A percentile compares a stretch with the other conserved stretches of the same genome.
These are phyloP conservation scores for Agraylea sexmaculata DNA, from an alignment of 1,140 invertebrate genomes.

Conservation along the genomic window DNA sequence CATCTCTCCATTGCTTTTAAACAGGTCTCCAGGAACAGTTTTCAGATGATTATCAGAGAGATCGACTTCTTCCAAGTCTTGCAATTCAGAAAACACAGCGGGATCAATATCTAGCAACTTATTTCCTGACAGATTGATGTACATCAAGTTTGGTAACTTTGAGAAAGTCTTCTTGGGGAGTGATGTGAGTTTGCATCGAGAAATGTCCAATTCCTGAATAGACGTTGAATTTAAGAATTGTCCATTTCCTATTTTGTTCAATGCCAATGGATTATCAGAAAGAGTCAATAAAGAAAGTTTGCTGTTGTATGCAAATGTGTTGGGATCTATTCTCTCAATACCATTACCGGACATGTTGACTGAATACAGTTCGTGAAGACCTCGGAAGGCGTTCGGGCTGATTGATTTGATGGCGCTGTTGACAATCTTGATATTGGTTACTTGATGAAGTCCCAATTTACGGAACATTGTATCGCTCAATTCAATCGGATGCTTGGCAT, in stretches of 20 bases:
- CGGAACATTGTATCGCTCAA: conserved; percentile 43
- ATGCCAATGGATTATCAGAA: conserved; percentile 51
- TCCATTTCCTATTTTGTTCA: conserved; percentile 28
- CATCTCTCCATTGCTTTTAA: conserved; percentile 44
- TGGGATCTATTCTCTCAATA: conserved; percentile 47
- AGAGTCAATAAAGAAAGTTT: conserved; percentile 53
- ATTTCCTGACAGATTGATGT: conserved; percentile 52
- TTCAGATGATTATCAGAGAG: conserved; percentile 50
- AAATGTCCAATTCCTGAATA: conserved; percentile 53
- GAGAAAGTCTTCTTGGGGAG: conserved; percentile 46
- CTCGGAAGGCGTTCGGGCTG: conserved; percentile 49
- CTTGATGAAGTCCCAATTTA: conserved; percentile 42
- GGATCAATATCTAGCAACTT: conserved; percentile 47
- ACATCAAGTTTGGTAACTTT: conserved; percentile 47
- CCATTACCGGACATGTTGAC: conserved; percentile 55
- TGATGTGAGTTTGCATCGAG: conserved; percentile 48
- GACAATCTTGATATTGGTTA: conserved; percentile 45
- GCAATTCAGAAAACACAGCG: conserved; percentile 43
- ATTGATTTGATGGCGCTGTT: conserved; percentile 43
- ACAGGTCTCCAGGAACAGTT: conserved; percentile 44
- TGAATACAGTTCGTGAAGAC: conserved; percentile 48
- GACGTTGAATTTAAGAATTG: conserved; percentile 46
- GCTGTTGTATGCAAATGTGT: conserved; percentile 52
- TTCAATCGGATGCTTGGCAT: conserved; percentile 38
- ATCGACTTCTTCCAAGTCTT: conserved; percentile 52